Evolutionary conservation across 2,888 invertebrate genomes (phyloP).

Genomic region (Conistra vaccinii): DNA sequence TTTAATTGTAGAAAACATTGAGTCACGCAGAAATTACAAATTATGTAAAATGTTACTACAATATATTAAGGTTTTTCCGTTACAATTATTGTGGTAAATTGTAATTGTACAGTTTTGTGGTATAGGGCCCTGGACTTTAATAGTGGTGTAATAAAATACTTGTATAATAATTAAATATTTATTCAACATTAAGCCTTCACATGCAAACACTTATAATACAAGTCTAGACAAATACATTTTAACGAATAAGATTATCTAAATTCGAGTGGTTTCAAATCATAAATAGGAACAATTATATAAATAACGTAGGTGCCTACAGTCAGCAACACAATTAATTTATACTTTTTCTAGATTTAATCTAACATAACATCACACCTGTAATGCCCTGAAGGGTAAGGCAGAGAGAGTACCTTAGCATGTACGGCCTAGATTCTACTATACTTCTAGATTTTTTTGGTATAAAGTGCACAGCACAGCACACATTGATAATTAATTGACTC

Average conservation of each 20-base stretch:
- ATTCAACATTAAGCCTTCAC: slow-evolving; percentile 68
- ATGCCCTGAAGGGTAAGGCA: too few species aligned
- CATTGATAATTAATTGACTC: too few species aligned
- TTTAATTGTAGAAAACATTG: too few species aligned
- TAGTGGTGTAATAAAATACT: slow-evolving; percentile 37
- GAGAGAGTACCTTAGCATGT: too few species aligned
- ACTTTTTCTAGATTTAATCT: neutral
- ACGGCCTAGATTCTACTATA: too few species aligned
- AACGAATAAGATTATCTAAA: slow-evolving; percentile 67
- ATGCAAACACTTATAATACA: slow-evolving; percentile 68
- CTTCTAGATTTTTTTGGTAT: slow-evolving; percentile 50
- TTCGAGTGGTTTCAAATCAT: slow-evolving; percentile 66
- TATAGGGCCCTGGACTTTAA: neutral
- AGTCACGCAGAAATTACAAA: too few species aligned
- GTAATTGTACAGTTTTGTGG: too few species aligned
- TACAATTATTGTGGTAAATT: too few species aligned
- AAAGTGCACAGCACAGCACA: slow-evolving; percentile 41
- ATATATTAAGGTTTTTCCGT: too few species aligned
- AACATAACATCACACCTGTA: too few species aligned
- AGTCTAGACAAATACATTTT: slow-evolving; percentile 55
- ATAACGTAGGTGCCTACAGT: slow-evolving; percentile 35
- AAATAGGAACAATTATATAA: slow-evolving; percentile 62
- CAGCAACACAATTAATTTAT: slow-evolving; percentile 39
- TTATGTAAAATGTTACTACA: too few species aligned
- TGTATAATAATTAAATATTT: slow-evolving; percentile 59